A percentile compares a stretch with the other conserved stretches of the same genome.
phyloP scores from a whole-genome alignment of 2,113 vertebrate genomes.

The Brienomyrus brachyistius region DNA sequence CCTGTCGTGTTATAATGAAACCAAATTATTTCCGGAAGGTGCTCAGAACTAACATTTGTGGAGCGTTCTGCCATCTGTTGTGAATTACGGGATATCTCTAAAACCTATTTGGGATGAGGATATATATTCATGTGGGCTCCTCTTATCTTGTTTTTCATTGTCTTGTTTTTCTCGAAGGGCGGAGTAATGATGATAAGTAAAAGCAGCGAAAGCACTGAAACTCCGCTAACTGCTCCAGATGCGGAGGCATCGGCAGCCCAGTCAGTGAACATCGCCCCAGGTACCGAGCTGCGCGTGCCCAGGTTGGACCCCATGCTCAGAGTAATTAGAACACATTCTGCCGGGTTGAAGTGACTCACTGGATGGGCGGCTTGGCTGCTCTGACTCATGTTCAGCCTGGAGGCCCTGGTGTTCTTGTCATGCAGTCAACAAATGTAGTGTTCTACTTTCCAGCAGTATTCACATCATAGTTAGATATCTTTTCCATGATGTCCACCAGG shows the following conservation, averaged over 20 bases:
- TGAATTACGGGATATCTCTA: neutral
- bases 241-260: constrained; percentile 48
- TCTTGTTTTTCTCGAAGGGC: constrained; percentile 30
- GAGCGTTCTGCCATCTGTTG: neutral
- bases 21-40: neutral
- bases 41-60: neutral
- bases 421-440: neutral
- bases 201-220: constrained; percentile 52
- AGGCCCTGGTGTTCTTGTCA: neutral
- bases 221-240: constrained; percentile 65
- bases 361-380: neutral
- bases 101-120: neutral
- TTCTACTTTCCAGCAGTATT: neutral
- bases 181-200: constrained; percentile 38
- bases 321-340: neutral
- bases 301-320: neutral
- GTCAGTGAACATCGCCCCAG: constrained; percentile 71
- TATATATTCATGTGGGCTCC: neutral
- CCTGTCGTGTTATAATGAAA: neutral
- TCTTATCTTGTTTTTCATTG: neutral
- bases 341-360: neutral
- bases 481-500: neutral
- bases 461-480: neutral
- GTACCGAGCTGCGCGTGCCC: constrained; percentile 49
- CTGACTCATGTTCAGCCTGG: neutral